Percentiles rank a stretch among this genome's conserved stretches.
Evolutionary conservation across 2,888 invertebrate genomes (phyloP).

Genomic region (Sympetrum striolatum): DNA sequence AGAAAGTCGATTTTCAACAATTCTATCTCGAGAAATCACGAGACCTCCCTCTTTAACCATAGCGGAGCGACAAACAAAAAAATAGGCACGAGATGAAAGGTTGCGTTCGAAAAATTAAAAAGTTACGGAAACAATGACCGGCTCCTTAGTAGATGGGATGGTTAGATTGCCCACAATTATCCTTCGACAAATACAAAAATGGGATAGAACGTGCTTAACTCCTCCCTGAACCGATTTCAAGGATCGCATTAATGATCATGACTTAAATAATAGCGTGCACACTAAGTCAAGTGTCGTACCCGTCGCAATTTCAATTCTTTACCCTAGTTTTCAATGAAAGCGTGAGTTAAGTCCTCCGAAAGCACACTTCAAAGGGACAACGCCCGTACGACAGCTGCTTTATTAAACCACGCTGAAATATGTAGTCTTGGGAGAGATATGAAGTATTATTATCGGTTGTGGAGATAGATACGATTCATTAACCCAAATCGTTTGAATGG

Average conservation of each 20-base stretch:
- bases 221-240: background rate
- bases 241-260: background rate
- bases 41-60: no score
- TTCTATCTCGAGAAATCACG: no score
- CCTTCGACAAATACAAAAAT: background rate
- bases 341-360: background rate
- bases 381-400: no score
- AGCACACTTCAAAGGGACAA: no score
- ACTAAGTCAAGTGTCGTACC: background rate
- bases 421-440: background rate
- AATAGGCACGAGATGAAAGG: background rate
- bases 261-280: background rate
- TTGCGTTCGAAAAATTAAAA: background rate
- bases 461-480: background rate
- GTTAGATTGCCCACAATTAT: background rate
- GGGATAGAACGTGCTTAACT: background rate
- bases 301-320: background rate
- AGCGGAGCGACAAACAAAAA: no score
- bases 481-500: background rate
- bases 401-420: background rate
- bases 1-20: no score
- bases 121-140: slow-evolving; percentile 10
- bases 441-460: background rate
- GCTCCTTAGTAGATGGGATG: background rate
- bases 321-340: background rate